Evolutionary conservation across 2,797 vertebrate genomes (phyloP), one percentile per base, ranked within the genome.

Genomic region (Sebastes diploproa): DNA sequence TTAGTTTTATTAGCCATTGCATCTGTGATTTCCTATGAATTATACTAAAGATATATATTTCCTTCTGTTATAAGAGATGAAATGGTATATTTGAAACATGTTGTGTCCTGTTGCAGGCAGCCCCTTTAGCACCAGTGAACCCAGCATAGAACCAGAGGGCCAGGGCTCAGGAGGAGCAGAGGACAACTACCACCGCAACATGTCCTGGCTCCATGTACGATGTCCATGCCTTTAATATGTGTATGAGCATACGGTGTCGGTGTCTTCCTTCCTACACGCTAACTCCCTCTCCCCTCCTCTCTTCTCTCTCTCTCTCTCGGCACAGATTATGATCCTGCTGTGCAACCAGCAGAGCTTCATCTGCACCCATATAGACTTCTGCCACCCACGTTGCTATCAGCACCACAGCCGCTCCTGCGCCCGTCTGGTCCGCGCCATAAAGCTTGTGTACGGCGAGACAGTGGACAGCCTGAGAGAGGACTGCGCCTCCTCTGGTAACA

Each of bases 331-430:
- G 98, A 98, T 99, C 88, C 93, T 99, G 4, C 90, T 99, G 60
- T 99, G 98, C 95, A 99, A 99, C 93, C 98, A 99, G 91, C 98
- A 99, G 88, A 99, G 98, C 81, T 99, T 99, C 94, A 99, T 99
- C 90, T 99, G 98, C 59, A 98, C 97, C 6, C 98, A 99, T 50
- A 79, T 98, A 11, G 98, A 99, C 92, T 99, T 98, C 94, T 99
- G 98, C 83, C 98, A 99, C 87, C 98, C 98, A 0, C 97, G 98
- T 91, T 99, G 98, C 93, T 99, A 99, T 95, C 97, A 98, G 88
- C 97, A 98, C 78, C 98, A 99, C 92, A 98, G 97, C 87, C 98
- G 98, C 52, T 99, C 98, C 81, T 99, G 98, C 1, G 97, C 98
- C 27, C 97, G 98, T 3, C 96, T 99, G 3, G 98, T 99, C 36